These are phyloP conservation scores for Eulithis testata DNA, from an alignment of 2,888 invertebrate genomes.

Conservation along the genomic window DNA sequence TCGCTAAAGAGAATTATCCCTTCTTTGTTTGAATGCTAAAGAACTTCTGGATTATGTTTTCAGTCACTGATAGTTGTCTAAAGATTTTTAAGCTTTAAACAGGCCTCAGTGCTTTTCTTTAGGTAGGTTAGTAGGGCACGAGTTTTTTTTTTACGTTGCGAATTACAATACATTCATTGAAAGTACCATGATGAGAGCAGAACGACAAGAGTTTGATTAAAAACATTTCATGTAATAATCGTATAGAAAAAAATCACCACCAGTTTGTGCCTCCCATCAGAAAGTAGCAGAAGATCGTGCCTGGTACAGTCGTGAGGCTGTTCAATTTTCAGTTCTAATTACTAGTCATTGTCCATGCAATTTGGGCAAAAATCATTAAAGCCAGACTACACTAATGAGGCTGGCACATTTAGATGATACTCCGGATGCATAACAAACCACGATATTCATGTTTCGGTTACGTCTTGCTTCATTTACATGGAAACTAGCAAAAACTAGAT, in stretches of 20 bases:
- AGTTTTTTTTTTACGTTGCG: too few relatives aligned
- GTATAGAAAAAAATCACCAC: too few relatives aligned
- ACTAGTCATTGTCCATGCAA: conserved; percentile 49
- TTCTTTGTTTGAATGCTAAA: neutral
- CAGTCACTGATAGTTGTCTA: neutral
- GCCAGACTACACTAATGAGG: conserved; percentile 49
- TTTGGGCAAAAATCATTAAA: conserved; percentile 50
- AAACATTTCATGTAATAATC: too few relatives aligned
- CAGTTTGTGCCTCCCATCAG: too few relatives aligned
- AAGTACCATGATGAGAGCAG: neutral
- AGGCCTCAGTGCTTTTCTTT: neutral
- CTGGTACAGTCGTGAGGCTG: conserved; percentile 1
- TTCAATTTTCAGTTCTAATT: conserved; percentile 39
- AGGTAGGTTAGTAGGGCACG: neutral
- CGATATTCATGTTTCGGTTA: conserved; percentile 36
- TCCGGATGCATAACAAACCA: conserved; percentile 39
- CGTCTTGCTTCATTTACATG: conserved; percentile 40
- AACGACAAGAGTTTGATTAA: too few relatives aligned
- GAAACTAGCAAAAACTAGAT: conserved; percentile 41
- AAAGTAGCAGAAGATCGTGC: neutral
- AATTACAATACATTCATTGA: too few relatives aligned
- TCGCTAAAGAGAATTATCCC: neutral
- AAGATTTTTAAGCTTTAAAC: neutral
- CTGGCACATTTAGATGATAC: conserved; percentile 45
- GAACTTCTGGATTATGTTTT: neutral